phyloP scores from a whole-genome alignment of 92 coral and sea anemone genomes.

The Pocillopora grandis region DNA sequence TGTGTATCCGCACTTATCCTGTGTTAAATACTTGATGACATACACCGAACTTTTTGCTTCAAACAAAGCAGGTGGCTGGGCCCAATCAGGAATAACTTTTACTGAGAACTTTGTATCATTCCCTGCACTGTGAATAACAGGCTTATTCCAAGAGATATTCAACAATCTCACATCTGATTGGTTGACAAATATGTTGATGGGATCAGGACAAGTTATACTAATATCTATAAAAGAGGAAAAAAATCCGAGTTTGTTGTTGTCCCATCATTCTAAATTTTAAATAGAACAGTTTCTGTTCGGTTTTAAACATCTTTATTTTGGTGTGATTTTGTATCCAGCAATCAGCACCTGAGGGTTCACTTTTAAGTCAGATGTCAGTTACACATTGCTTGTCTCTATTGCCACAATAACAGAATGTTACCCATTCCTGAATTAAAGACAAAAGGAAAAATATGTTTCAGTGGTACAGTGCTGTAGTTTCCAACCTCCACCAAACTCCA shows the following conservation, averaged over 20 bases:
- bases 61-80: slow-evolving; percentile 24
- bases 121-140: slow-evolving; percentile 8
- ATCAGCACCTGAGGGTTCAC: too few relatives aligned
- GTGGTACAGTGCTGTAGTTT: too few relatives aligned
- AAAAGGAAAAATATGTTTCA: too few relatives aligned
- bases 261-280: not conserved
- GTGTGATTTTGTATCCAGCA: too few relatives aligned
- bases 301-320: not conserved
- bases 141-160: slow-evolving; percentile 27
- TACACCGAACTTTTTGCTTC: not conserved
- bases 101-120: slow-evolving; percentile 17
- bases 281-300: not conserved
- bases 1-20: not conserved
- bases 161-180: not conserved
- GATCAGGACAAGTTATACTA: slow-evolving; percentile 25
- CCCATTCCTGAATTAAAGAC: too few relatives aligned
- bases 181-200: slow-evolving; percentile 9
- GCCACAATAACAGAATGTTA: too few relatives aligned
- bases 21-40: slow-evolving; percentile 16
- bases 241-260: not conserved
- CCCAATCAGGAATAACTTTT: slow-evolving; percentile 30
- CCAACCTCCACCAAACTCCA: too few relatives aligned
- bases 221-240: slow-evolving; percentile 11
- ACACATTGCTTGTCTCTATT: too few relatives aligned
- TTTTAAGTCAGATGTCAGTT: too few relatives aligned